Evolutionary conservation across 2,113 vertebrate species (phyloP), one percentile per base, ranked within the genome.

Genomic region (Monarcha castaneiventris): DNA sequence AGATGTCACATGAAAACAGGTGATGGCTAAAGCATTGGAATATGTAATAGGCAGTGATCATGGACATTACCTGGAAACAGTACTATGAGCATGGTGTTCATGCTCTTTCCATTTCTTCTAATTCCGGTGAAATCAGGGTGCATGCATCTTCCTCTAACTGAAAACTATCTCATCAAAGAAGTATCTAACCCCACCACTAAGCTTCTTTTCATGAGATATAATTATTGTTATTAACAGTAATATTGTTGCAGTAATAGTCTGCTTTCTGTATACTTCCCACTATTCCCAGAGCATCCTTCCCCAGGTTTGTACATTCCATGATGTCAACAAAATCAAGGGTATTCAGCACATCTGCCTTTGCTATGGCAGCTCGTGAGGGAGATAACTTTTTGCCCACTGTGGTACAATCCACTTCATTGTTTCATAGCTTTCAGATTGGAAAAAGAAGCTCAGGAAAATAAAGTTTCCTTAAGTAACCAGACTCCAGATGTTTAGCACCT

Each of bases 401-500:
- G 20, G 58, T 80, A 54, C 37, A 83, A 82, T 69, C 26, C 10
- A 64, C 20, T 85, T 85, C 54, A 58, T 67, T 84, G 67, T 74
- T 93, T 94, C 43, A 58, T 62, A 33, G 51, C 75, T 94, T 92
- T 86, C 37, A 90, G 15, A 69, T 10, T 59, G 59, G 18, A 80
- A 86, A 64, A 91, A 90, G 49, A 61, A 90, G 37, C 32, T 85
- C 58, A 62, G 59, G 72, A 93, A 92, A 93, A 73, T 35, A 69
- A 88, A 30, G 11, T 62, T 80, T 62, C 43, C 33, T 91, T 83
- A 83, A 88, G 74, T 69, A 94, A 93, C 25, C 27, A 93, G 66
- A 64, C 30, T 93, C 63, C 85, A 93, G 46, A 66, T 93, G 37
- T 90, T 81, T 90, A 90, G 71, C 82, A 88, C 22, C 51, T 90